Evolutionary conservation across 2,888 invertebrate genomes (phyloP), one percentile per base, ranked within the genome.

Genomic region (Stramonita haemastoma): DNA sequence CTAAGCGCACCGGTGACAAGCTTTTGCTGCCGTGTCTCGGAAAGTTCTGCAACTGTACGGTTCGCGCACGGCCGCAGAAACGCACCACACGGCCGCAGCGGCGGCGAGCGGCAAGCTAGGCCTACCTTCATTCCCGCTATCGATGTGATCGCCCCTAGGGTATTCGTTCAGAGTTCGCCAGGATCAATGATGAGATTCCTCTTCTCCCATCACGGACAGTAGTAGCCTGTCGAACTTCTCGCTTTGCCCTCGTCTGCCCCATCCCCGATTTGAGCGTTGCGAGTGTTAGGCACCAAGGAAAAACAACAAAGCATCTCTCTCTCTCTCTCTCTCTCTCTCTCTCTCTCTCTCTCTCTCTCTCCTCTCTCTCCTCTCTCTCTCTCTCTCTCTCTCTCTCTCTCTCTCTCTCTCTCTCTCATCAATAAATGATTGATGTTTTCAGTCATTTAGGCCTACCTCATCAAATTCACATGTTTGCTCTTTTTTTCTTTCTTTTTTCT

Each of bases 171-270:
- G 79, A 79, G 79, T 34, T 79, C 79, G 79, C 85, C n/a, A 26
- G 56, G 57, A 57, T n/a, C 83, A 56, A 57, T 85, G 85, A 85
- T 83, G 36, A 83, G 83, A 46, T 83, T 83, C 83, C 46, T 56
- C n/a, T 19, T 46, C 83, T 46, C 83, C 17, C 46, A 46, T 26
- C 26, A 36, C 2, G 46, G n/a, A n/a, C n/a, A 73, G 73, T n/a
- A 13, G 29, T 13, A 13, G n/a, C 26, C 13, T 17, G 32, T 17
- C 34, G 79, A 19, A 22, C 17, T 56, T 83, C 19, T 1, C 81
- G n/a, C 29, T 77, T 32, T 34, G 19, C 32, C 81, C 32, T 36
- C 6, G 11, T 46, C 83, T 6, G n/a, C n/a, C 83, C 56, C 83
- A 26, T 13, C 56, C 83, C 56, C 83, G 36, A 36, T 83, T 15